Evolutionary conservation across 2,888 invertebrate species (phyloP).

Genomic region (Dryococelus australis): DNA sequence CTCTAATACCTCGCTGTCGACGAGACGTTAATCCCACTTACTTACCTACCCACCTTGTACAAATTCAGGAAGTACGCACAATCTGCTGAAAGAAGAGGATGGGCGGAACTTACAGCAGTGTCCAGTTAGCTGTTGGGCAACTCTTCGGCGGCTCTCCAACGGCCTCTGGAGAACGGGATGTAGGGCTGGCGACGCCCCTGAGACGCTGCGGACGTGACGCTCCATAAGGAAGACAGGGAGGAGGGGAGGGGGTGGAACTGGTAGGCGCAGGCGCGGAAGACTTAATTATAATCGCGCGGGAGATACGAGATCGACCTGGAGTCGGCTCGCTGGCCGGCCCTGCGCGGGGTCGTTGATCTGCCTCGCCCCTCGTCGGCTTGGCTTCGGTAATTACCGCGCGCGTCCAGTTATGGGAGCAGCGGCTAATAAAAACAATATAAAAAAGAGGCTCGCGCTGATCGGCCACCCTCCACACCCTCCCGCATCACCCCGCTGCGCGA

Average conservation of each 20-base stretch:
- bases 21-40: no score
- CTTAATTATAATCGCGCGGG: slow-evolving; percentile 6
- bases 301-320: neutral
- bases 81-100: neutral
- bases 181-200: no score
- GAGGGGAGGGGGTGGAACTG: neutral
- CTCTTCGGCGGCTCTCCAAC: no score
- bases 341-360: neutral
- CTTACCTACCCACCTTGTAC: no score
- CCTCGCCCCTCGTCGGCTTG: neutral
- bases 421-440: neutral
- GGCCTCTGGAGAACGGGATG: no score
- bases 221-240: no score
- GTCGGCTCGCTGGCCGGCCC: neutral
- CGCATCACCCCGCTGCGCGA: neutral
- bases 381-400: neutral
- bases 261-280: slow-evolving; percentile 3
- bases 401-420: slow-evolving; percentile 3
- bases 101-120: no score
- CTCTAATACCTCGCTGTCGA: no score
- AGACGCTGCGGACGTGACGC: no score
- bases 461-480: neutral
- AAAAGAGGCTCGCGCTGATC: neutral
- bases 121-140: no score
- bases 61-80: neutral